Percentiles rank a stretch among this genome's conserved stretches.
Conservation (phyloP, 2,888 invertebrate genomes). For the Molanna angustata region DNA sequence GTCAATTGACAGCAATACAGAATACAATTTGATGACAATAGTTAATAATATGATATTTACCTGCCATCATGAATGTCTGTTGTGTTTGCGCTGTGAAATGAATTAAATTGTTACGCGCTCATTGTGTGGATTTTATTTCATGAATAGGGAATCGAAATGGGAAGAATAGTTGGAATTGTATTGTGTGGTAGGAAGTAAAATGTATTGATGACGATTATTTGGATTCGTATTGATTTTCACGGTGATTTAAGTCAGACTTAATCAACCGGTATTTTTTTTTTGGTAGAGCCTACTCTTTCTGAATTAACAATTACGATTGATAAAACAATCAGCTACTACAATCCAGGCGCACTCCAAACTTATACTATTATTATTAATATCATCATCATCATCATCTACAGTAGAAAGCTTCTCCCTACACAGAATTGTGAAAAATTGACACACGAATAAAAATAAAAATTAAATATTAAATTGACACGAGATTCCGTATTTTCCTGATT, state of each 20-base stretch:
- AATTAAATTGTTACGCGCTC: conserved; percentile 29
- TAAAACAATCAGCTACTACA: too few species aligned
- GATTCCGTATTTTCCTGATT: too few species aligned
- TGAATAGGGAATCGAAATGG: conserved; percentile 25
- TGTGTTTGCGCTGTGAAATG: conserved; percentile 28
- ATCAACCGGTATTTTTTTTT: too few species aligned
- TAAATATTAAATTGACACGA: too few species aligned
- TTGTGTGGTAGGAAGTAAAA: conserved; percentile 17
- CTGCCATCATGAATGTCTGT: conserved; percentile 24
- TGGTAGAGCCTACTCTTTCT: neutral
- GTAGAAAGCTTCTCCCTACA: too few species aligned
- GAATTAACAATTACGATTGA: too few species aligned
- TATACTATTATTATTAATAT: too few species aligned
- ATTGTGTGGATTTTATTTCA: conserved; percentile 22
- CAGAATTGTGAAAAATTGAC: too few species aligned
- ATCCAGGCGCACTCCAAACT: too few species aligned
- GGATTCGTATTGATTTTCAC: neutral
- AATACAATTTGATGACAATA: conserved; percentile 20
- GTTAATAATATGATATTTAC: conserved; percentile 27
- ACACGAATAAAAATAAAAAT: too few species aligned
- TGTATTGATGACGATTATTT: conserved; percentile 9
- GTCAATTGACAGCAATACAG: conserved; percentile 5
- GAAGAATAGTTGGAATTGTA: conserved; percentile 21
- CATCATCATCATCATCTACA: too few species aligned
- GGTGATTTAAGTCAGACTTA: too few species aligned